Percentiles rank a stretch among this genome's conserved stretches.
These are phyloP conservation scores for Gadus macrocephalus DNA, from an alignment of 2,113 vertebrate species.

Conservation along the genomic window DNA sequence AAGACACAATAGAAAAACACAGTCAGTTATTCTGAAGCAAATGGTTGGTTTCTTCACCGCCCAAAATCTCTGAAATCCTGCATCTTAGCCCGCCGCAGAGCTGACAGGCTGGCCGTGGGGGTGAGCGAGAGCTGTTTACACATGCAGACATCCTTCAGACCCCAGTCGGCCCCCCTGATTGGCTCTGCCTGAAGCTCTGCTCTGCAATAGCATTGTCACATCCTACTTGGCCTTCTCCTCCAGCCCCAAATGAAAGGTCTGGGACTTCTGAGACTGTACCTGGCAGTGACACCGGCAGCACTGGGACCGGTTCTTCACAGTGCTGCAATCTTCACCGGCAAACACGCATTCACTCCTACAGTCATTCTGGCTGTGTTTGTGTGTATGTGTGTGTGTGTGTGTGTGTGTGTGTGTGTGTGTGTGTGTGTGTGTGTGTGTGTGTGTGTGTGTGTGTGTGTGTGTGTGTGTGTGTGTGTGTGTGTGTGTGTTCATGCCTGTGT, in stretches of 20 bases:
- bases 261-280: constrained; percentile 19
- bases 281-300: constrained; percentile 16
- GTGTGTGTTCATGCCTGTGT: too few relatives aligned
- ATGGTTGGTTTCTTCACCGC: too few relatives aligned
- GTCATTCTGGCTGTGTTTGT: too few relatives aligned
- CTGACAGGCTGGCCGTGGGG: constrained; percentile 30
- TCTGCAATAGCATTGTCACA: constrained; percentile 39
- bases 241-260: constrained; percentile 40
- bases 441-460: too few relatives aligned
- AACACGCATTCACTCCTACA: too few relatives aligned
- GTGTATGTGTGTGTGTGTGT: too few relatives aligned
- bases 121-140: constrained; percentile 46
- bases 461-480: too few relatives aligned
- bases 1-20: background rate
- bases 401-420: too few relatives aligned
- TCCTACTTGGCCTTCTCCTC: constrained; percentile 42
- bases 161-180: constrained; percentile 39
- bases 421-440: too few relatives aligned
- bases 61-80: constrained; percentile 20
- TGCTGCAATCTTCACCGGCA: constrained; percentile 19
- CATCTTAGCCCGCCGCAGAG: constrained; percentile 19
- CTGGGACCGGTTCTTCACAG: constrained; percentile 16
- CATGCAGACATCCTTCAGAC: constrained; percentile 34
- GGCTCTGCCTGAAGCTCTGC: constrained; percentile 34
- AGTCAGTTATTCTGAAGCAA: too few relatives aligned